These are phyloP conservation scores for Drosophila funebris DNA, from an alignment of 1,140 invertebrate species.

Conservation along the genomic window DNA sequence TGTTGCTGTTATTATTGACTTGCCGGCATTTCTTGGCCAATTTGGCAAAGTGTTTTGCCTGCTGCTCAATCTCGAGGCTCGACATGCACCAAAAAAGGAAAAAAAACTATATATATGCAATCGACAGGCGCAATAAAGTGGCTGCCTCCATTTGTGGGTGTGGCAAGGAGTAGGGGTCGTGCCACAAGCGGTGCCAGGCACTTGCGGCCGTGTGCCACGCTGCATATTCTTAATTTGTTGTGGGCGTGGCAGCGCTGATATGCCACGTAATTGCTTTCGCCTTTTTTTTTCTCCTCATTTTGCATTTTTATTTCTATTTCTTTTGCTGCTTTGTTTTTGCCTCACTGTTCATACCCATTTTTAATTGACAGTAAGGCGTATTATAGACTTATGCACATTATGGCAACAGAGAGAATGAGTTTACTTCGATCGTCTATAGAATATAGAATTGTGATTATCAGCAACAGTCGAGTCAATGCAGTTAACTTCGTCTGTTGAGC, in stretches of 20 bases:
- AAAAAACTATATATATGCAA: constrained; percentile 35
- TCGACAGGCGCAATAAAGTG: constrained; percentile 75
- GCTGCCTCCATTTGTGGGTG: neutral
- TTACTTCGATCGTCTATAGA: too few species aligned
- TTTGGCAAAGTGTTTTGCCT: constrained; percentile 75
- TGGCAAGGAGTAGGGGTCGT: neutral
- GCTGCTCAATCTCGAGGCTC: constrained; percentile 19
- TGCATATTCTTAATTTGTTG: constrained; percentile 46
- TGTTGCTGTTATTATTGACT: constrained; percentile 43
- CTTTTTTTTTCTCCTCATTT: constrained; percentile 6
- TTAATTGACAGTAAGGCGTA: too few species aligned
- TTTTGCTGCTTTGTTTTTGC: neutral
- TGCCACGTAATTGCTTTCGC: constrained; percentile 40
- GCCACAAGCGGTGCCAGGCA: constrained; percentile 60
- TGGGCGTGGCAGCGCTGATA: constrained; percentile 43
- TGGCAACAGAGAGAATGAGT: too few species aligned
- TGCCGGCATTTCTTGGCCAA: constrained; percentile 66
- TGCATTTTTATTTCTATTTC: neutral
- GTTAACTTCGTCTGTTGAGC: too few species aligned
- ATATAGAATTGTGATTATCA: too few species aligned
- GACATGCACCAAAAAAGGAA: constrained; percentile 42
- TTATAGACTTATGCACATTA: too few species aligned
- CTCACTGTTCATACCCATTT: neutral
- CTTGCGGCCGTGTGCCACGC: constrained; percentile 44
- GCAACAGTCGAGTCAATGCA: too few species aligned